Evolutionary conservation across 2,113 vertebrate species (phyloP), one percentile per base, ranked within the genome.

Genomic region (Alethe castanea): DNA sequence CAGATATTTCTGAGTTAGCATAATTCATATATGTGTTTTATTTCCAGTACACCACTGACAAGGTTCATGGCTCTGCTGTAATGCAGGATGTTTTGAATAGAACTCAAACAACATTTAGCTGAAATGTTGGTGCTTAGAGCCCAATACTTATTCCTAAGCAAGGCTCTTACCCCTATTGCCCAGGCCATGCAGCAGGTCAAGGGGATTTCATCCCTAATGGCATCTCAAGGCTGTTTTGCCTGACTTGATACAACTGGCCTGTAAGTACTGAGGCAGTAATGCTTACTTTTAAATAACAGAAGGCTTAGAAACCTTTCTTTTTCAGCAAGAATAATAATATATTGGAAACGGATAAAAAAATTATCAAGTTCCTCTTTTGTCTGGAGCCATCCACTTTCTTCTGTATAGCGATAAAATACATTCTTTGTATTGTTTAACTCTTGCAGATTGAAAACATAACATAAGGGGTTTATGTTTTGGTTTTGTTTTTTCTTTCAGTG

Each of bases 401-500:
- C 26, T 70, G 2, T 66, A 35, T 42, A 22, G 9, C 66, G 91
- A 67, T 54, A 57, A 81, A 96, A 73, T 74, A 11, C 17, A 59
- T n/a, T 54, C 69, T 19, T 62, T 61, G 3, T 29, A 28, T 62
- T 76, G 23, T 61, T 69, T 93, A 73, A 57, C n/a, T 81, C 8
- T 60, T 81, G 16, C 31, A 94, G 67, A 78, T 45, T 88, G 28
- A 90, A 91, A 65, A 93, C 14, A 47, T 91, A 59, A 85, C 18
- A 12, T 36, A 36, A 28, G 17, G 9, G 6, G 0, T 67, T 96
- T 94, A 81, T 73, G n/a, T 69, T 70, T 48, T 86, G 56, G 11
- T 38, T 31, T 94, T 56, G 71, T 54, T 81, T 23, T 95, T 52
- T 87, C 65, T 98, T 98, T 90, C 98, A 99, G 99, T 99, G 99